A percentile compares a stretch with the other conserved stretches of the same genome.
Conservation (phyloP, 1,140 invertebrate genomes). For the Formica exsecta region DNA sequence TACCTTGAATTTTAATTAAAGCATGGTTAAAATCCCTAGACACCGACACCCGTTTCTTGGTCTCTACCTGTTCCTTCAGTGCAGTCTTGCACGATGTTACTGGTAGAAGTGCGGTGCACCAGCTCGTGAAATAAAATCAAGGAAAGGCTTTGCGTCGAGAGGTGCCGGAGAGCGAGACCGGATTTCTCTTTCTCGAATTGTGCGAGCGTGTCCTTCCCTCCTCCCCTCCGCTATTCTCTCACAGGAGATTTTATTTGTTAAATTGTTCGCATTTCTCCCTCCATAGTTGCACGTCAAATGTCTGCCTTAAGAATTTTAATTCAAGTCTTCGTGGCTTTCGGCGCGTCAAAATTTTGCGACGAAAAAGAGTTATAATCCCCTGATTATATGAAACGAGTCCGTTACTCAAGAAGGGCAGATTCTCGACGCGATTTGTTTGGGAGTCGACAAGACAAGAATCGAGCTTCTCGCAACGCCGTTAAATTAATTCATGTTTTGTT, state of each 20-base stretch:
- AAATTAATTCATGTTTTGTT: background rate
- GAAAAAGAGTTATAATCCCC: constrained; percentile 13
- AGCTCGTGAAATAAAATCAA: constrained; percentile 61
- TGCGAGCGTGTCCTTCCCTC: background rate
- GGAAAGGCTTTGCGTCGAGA: constrained; percentile 41
- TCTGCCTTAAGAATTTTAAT: constrained; percentile 59
- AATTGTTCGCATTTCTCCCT: constrained; percentile 44
- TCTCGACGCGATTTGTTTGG: background rate
- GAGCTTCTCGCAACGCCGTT: no score
- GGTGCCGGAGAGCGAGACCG: constrained; percentile 38
- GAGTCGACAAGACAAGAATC: background rate
- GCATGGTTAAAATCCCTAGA: constrained; percentile 47
- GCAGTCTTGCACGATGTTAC: constrained; percentile 39
- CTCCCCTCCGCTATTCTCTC: background rate
- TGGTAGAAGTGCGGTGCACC: constrained; percentile 18
- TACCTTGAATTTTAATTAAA: constrained; percentile 65
- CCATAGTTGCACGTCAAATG: constrained; percentile 13
- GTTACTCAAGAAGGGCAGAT: background rate
- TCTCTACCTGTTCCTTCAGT: background rate
- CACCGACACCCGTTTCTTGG: background rate
- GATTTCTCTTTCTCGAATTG: constrained; percentile 48
- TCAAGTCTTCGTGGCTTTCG: background rate
- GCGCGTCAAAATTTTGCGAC: constrained; percentile 11
- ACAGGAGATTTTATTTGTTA: constrained; percentile 52
- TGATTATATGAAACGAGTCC: background rate